Evolutionary conservation across 2,888 invertebrate genomes (phyloP), one percentile per base, ranked within the genome.

Genomic region (Scrobipalpa atriplicella): DNA sequence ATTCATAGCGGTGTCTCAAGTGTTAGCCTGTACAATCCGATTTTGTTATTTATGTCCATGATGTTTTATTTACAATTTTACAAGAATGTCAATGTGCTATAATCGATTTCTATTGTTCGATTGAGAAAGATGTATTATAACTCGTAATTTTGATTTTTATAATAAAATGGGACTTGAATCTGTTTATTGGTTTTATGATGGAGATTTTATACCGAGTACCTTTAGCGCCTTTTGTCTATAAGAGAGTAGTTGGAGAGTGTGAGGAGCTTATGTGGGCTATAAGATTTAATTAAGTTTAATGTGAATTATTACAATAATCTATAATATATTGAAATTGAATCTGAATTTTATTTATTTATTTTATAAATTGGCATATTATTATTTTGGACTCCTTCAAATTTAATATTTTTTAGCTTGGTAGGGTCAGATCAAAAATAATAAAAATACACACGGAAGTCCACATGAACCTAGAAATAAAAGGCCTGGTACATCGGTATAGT

Each of bases 91-190:
- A 82, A 89, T 87, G 91, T 89, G 89, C 90, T 85, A 85, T 85
- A 84, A 83, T 89, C 89, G 89, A 90, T 89, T 85, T 89, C 87
- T 89, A 89, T 86, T 89, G 90, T 89, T 91, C 90, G 90, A 90
- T 89, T 86, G 89, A 86, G 84, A 86, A 82, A 89, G 88, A 90
- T 92, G 92, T 92, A 92, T 91, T 90, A 92, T 92, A 91, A 90
- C 90, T 90, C 91, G 92, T 92, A 90, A 91, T 92, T 92, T 92
- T 92, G 92, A 92, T 92, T 92, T 92, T 92, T 92, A 92, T 92
- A 92, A 92, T 92, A 92, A 92, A 92, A 91, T 92, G 92, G 92
- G 92, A 92, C 92, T 91, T 90, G 92, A 92, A 91, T 92, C 92
- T 92, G 90, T 92, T 91, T 90, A 91, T 90, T 91, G 89, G 92